Evolutionary conservation across 1,140 invertebrate species (phyloP).

Genomic region (Ceratina calcarata): DNA sequence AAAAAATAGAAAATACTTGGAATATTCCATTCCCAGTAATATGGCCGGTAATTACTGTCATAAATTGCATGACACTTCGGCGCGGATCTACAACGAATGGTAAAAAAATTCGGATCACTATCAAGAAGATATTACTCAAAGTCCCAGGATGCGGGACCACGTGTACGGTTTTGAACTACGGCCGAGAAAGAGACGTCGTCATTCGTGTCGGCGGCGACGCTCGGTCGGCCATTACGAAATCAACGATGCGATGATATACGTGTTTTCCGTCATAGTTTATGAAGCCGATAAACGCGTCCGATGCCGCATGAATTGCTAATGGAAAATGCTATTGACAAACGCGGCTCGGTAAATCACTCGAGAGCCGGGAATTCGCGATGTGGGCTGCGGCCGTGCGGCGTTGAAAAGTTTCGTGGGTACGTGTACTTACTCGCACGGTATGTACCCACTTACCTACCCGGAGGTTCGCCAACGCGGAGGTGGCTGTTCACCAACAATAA

Average conservation of each 20-base stretch:
- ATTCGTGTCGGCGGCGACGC: conserved; percentile 11
- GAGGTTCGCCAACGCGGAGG: conserved; percentile 34
- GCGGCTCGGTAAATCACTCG: conserved; percentile 56
- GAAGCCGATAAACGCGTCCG: conserved; percentile 60
- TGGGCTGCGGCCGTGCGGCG: conserved; percentile 27
- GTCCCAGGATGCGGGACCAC: not conserved
- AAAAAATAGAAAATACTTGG: no score
- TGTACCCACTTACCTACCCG: not conserved
- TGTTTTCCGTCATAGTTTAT: conserved; percentile 63
- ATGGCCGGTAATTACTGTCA: not conserved
- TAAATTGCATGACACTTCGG: not conserved
- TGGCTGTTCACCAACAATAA: conserved; percentile 17
- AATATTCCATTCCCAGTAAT: not conserved
- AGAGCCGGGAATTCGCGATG: conserved; percentile 39
- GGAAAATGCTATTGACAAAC: conserved; percentile 62
- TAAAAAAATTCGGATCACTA: not conserved
- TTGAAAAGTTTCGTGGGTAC: conserved; percentile 21
- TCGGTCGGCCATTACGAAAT: conserved; percentile 55
- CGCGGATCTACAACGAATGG: not conserved
- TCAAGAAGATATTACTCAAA: not conserved
- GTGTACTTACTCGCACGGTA: no score
- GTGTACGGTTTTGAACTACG: not conserved
- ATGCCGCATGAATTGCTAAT: conserved; percentile 64
- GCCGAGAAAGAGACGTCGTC: no score
- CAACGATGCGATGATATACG: conserved; percentile 62